Evolutionary conservation across 2,113 vertebrate species (phyloP), one percentile per base, ranked within the genome.

Genomic region (Chionis minor): DNA sequence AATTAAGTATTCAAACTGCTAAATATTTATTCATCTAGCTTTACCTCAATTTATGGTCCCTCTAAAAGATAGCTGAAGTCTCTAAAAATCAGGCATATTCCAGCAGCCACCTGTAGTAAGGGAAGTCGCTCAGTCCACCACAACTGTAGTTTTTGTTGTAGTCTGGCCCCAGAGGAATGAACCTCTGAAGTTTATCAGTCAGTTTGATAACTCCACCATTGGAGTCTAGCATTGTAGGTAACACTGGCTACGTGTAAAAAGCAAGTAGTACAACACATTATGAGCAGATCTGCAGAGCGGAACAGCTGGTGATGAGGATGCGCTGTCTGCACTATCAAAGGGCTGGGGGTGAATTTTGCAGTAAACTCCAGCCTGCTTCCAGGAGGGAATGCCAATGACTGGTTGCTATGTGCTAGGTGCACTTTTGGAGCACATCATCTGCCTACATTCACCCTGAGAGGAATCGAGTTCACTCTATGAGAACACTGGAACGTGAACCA

Each of bases 311-410:
- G 15, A 45, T 4, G 55, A 55, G 55, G 67, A 69, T 0, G 4
- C 42, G 30, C 32, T 0, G 2, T 19, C 32, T 0, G 1, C 10
- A 15, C 44, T 24, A 5, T 3, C 17, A 23, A 63, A 79, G 18
- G 22, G 24, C 5, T 17, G 15, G 3, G 20, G 42, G 8, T 42
- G 33, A 47, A 51, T 63, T 73, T 32, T 42, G 44, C 30, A 35
- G 28, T 42, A 74, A 74, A 52, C 33, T 21, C 26, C 42, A 45
- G 49, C 21, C 28, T 56, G 47, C 54, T 73, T 61, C 59, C 54
- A 49, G 10, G 12, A 44, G 42, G 27, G 52, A 54, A 82, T 27
- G 49, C 20, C 32, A 32, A 23, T 5, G 24, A 21, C 28, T 47
- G 22, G 54, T 23, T n/a, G 12, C 45, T 52, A 62, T 0, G 2